Evolutionary conservation across 1,140 invertebrate species (phyloP), one percentile per base, ranked within the genome.

Genomic region (Forficula auricularia): DNA sequence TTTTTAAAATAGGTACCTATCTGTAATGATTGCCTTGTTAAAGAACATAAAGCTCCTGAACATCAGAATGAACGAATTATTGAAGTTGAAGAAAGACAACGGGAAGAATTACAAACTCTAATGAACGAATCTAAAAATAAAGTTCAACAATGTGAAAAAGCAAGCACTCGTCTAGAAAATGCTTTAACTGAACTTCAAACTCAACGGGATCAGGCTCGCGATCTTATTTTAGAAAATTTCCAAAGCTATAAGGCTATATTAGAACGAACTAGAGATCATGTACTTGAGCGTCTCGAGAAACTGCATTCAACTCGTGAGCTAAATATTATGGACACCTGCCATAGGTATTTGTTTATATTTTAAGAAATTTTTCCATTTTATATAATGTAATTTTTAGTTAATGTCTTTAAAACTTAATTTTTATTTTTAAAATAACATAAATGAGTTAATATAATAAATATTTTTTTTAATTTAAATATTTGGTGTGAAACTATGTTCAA

Each of bases 161-260:
- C 77, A 30, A 75, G 76, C 7, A 66, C 67, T 19, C 73, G 72
- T 46, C 61, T 90, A 31, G 77, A 82, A 51, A 79, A 74, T 53
- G 75, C 77, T 16, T 62, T 92, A n/a, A 77, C 78, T 40, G 86
- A 91, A 46, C 58, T 91, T 15, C 81, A 90, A 57, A 68, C 74
- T 50, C 84, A 90, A 58, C 75, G 81, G 47, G 85, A 89, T 56
- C 76, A 79, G 56, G 85, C 84, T n/a, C 80, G 79, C 53, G 75
- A 73, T 53, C 66, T 83, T 27, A 86, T 94, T 48, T 73, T 81
- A 38, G 84, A 91, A 60, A 78, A 83, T 38, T 88, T 82, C 64
- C 72, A 78, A 54, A 75, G 72, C 57, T 90, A 83, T 52, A 85
- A 85, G 59, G 77, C 77, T 20, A 65, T 84, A 40, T 60, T 92